A percentile compares a stretch with the other conserved stretches of the same genome.
Evolutionary conservation across 1,140 invertebrate species (phyloP).

Genomic region (Chlorops oryzae): DNA sequence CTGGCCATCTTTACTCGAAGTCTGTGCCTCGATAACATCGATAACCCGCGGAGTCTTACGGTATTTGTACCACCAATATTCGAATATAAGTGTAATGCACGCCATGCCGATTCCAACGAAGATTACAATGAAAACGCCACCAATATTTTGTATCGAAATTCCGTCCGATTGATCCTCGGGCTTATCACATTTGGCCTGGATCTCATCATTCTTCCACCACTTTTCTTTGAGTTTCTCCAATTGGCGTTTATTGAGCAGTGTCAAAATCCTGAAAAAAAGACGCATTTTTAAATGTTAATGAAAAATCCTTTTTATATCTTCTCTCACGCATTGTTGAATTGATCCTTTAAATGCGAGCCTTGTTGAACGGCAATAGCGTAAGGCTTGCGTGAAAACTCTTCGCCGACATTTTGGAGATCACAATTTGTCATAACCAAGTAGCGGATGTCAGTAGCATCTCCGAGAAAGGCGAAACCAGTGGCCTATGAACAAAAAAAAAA

Average conservation of each 20-base stretch:
- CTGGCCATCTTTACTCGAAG: conserved; percentile 23
- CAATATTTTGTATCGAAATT: conserved; percentile 95
- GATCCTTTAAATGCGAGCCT: conserved; percentile 85
- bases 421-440: conserved; percentile 83
- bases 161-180: conserved; percentile 89
- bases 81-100: conserved; percentile 83
- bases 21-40: conserved; percentile 46
- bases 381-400: conserved; percentile 94
- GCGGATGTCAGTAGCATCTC: conserved; percentile 88
- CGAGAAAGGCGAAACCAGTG: conserved; percentile 85
- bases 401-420: conserved; percentile 83
- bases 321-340: conserved; percentile 83
- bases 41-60: conserved; percentile 55
- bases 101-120: conserved; percentile 89
- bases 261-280: conserved; percentile 72
- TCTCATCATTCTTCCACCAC: conserved; percentile 90
- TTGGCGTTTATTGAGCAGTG: conserved; percentile 83
- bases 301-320: background rate
- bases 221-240: conserved; percentile 89
- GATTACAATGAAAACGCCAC: conserved; percentile 95
- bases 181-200: conserved; percentile 74
- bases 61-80: conserved; percentile 92
- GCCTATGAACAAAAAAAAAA: too few relatives aligned
- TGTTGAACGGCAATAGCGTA: conserved; percentile 95
- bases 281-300: too few relatives aligned